phyloP scores from a whole-genome alignment of 2,797 vertebrate genomes.

The Alauda arvensis region DNA sequence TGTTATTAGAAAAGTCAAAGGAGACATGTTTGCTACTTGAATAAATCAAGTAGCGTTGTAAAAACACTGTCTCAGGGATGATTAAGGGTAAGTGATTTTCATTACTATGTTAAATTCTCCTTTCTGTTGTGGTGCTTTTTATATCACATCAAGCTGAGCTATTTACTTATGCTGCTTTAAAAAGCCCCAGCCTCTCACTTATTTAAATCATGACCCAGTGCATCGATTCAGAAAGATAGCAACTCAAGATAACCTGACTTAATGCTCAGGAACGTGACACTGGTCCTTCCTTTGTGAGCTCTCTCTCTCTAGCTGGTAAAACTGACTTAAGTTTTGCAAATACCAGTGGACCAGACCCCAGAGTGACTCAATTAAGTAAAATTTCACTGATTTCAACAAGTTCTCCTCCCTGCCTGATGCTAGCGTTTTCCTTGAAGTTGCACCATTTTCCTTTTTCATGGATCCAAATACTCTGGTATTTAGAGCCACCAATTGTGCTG shows the following conservation, averaged over 20 bases:
- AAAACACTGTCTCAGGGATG: constrained; percentile 49
- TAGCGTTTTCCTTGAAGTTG: neutral
- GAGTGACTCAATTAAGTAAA: neutral
- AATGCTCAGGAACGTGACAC: neutral
- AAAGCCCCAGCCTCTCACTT: neutral
- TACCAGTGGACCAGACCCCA: neutral
- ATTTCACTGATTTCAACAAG: neutral
- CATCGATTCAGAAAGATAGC: neutral
- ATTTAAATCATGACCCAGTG: neutral
- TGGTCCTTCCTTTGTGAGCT: neutral
- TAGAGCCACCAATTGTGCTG: neutral
- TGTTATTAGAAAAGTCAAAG: constrained; percentile 45
- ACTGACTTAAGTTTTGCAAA: neutral
- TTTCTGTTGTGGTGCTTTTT: constrained; percentile 51
- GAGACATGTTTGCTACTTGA: constrained; percentile 19
- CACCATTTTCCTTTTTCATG: neutral
- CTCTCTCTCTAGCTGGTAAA: neutral
- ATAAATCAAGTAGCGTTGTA: constrained; percentile 33
- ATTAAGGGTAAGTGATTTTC: constrained; percentile 54
- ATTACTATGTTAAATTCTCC: constrained; percentile 42
- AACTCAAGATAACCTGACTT: neutral
- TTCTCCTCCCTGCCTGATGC: neutral
- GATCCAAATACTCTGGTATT: neutral
- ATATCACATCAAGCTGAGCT: constrained; percentile 20
- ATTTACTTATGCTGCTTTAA: constrained; percentile 5